Evolutionary conservation across 1,140 invertebrate genomes (phyloP), one percentile per base, ranked within the genome.

Genomic region (Diorhabda sublineata): DNA sequence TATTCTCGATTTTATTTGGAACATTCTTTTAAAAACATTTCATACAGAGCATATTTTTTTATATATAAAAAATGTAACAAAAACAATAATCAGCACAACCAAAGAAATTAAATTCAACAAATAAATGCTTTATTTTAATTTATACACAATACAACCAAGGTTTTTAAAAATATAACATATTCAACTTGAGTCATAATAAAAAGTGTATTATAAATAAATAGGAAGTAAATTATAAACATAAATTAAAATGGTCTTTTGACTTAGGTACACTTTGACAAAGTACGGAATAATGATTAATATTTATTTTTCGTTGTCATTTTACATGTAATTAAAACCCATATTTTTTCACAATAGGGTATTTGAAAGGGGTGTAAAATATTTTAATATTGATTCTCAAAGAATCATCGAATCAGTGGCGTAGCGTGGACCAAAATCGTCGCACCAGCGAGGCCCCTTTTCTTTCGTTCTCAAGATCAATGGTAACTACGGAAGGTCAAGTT

Each of bases 1-100:
- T 5, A 58, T 5, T 58, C 0, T 9, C 57, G 3, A 58, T 5
- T 58, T 7, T n/a, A 58, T 7, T 56, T 42, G 59, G 8, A 61
- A 42, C 42, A 41, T 2, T 42, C 2, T 11, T 7, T 60, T 60
- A 26, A n/a, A 60, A 60, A 11, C 4, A 42, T 41, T 42, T 43
- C 42, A 61, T 7, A 42, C 42, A 42, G 26, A 61, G 42, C 26
- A 61, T 61, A 43, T 43, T 42, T 42, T 41, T 8, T 41, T 7
- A 61, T n/a, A 58, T 3, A n/a, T 58, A 52, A 8, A 52, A 52
- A 8, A 52, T 52, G 47, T 52, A 52, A 52, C 47, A n/a, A 52
- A 52, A 52, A 52, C 47, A 52, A 52, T n/a, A 52, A 52, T 52
- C 47, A n/a, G 47, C 47, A 52, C 47, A 52, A 52, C 47, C 47